These are phyloP conservation scores for Ciconia nigra DNA, from an alignment of 2,797 vertebrate species.

Conservation along the genomic window DNA sequence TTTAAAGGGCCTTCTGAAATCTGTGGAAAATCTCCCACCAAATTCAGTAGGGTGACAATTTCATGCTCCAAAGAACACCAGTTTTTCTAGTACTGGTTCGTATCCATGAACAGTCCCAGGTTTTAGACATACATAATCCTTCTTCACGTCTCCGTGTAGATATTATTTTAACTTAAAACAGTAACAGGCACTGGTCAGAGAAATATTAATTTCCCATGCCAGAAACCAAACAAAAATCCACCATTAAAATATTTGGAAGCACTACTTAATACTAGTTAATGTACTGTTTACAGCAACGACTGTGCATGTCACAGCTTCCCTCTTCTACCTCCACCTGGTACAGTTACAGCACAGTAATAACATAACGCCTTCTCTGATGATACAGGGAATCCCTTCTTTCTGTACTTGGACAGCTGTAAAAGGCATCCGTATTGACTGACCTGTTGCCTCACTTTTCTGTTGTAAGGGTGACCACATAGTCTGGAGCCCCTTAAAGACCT, in stretches of 20 bases:
- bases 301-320: background rate
- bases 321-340: background rate
- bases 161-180: background rate
- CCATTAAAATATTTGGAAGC: background rate
- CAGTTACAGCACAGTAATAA: background rate
- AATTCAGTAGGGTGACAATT: background rate
- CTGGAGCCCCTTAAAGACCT: background rate
- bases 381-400: background rate
- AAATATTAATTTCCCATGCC: background rate
- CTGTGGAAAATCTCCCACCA: background rate
- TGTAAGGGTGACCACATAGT: background rate
- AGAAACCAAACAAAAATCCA: background rate
- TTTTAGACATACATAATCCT: background rate
- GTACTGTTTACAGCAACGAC: background rate
- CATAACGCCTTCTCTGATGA: background rate
- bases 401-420: background rate
- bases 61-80: background rate
- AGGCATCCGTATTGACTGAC: background rate
- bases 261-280: background rate
- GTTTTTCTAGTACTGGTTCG: background rate
- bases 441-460: background rate
- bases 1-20: background rate
- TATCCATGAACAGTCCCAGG: background rate
- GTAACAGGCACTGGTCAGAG: background rate
- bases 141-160: background rate